These are phyloP conservation scores for Lepidochrysops patricia DNA, from an alignment of 2,888 invertebrate species.

Conservation along the genomic window DNA sequence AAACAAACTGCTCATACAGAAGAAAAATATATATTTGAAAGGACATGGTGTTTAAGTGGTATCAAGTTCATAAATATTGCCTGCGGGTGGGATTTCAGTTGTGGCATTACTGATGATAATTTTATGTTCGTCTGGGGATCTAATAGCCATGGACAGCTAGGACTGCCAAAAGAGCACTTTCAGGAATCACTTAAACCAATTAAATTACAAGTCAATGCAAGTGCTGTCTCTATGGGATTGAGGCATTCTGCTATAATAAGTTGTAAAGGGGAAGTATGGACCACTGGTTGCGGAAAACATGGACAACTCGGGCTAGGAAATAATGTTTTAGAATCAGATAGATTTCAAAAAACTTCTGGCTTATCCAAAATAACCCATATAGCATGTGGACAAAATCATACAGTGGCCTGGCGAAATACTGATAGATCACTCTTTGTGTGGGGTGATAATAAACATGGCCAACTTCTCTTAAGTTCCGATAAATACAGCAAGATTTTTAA, in stretches of 20 bases:
- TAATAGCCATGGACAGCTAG: constrained; percentile 84
- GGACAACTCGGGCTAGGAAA: constrained; percentile 78
- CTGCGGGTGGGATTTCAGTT: constrained; percentile 89
- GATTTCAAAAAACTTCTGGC: constrained; percentile 70
- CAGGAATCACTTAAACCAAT: constrained; percentile 48
- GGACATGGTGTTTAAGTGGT: constrained; percentile 74
- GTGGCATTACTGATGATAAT: constrained; percentile 80
- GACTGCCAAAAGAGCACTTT: constrained; percentile 72
- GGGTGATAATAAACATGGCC: constrained; percentile 90
- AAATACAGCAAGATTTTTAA: constrained; percentile 65
- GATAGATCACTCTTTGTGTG: constrained; percentile 80
- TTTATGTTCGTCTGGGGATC: constrained; percentile 88
- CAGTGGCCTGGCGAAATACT: constrained; percentile 71
- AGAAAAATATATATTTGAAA: constrained; percentile 70
- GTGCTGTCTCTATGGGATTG: constrained; percentile 78
- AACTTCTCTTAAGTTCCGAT: constrained; percentile 76
- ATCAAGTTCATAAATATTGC: constrained; percentile 76
- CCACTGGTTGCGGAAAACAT: constrained; percentile 79
- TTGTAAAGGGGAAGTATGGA: constrained; percentile 75
- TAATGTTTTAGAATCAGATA: constrained; percentile 43
- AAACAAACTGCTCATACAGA: constrained; percentile 78
- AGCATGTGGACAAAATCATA: constrained; percentile 88
- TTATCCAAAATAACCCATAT: constrained; percentile 75
- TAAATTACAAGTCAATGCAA: constrained; percentile 65
- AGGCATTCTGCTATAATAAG: constrained; percentile 80